Percentiles rank a stretch among this genome's conserved stretches.
These are phyloP conservation scores for Thamnaconus septentrionalis DNA, from an alignment of 2,113 vertebrate genomes.

Conservation along the genomic window DNA sequence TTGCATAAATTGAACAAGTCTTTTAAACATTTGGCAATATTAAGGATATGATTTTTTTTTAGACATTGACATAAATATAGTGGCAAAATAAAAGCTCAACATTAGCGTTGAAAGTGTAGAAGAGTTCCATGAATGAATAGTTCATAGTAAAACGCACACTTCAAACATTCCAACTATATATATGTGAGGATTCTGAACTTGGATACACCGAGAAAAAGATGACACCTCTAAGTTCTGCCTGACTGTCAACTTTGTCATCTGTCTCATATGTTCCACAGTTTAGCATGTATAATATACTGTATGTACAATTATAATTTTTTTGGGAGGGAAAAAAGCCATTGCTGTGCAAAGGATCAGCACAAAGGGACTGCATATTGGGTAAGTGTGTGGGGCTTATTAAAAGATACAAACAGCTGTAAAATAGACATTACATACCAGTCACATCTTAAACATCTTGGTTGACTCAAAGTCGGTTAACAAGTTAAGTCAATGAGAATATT, in stretches of 20 bases:
- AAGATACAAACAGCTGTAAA: constrained; percentile 42
- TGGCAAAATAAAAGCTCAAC: not conserved
- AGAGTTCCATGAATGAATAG: constrained; percentile 8
- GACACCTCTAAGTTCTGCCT: constrained; percentile 26
- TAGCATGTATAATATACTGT: constrained; percentile 49
- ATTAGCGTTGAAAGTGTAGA: not conserved
- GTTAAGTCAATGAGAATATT: constrained; percentile 21
- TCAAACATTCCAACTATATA: constrained; percentile 62
- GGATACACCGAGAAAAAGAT: constrained; percentile 32
- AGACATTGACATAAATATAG: constrained; percentile 3
- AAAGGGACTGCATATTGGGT: constrained; percentile 37
- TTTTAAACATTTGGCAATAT: not conserved
- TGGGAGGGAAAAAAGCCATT: constrained; percentile 34
- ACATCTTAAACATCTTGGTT: constrained; percentile 23
- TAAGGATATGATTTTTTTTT: not conserved
- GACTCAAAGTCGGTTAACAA: constrained; percentile 7
- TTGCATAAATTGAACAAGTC: not conserved
- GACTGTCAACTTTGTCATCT: constrained; percentile 43
- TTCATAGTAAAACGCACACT: constrained; percentile 51
- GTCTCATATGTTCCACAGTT: constrained; percentile 53
- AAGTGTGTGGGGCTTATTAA: constrained; percentile 25
- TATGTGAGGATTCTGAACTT: constrained; percentile 19
- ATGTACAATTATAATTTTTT: constrained; percentile 26
- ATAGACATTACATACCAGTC: constrained; percentile 34
- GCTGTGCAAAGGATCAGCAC: constrained; percentile 66